Evolutionary conservation across 2,797 vertebrate genomes (phyloP).

Genomic region (Huso huso): DNA sequence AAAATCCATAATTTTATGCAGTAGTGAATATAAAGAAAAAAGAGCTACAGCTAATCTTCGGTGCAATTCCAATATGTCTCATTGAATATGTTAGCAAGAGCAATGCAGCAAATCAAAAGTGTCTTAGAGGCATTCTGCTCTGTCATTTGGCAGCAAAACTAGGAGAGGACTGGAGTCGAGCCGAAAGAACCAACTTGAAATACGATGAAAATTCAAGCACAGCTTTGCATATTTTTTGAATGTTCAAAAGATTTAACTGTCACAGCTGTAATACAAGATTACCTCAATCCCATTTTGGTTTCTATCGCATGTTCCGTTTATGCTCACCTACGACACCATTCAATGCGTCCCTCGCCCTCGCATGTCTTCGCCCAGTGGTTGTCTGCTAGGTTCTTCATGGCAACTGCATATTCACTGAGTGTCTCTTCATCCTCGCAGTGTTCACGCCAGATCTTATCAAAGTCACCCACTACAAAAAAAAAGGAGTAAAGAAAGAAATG

Average conservation of each 20-base stretch:
- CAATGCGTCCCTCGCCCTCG: constrained; percentile 93
- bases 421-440: constrained; percentile 95
- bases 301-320: neutral
- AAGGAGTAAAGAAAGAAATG: neutral
- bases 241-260: neutral
- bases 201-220: too few species aligned
- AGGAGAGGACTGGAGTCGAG: too few species aligned
- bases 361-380: constrained; percentile 91
- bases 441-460: constrained; percentile 97
- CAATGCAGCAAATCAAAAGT: too few species aligned
- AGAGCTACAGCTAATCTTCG: too few species aligned
- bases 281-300: neutral
- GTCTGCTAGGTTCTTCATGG: constrained; percentile 97
- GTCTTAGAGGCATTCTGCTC: too few species aligned
- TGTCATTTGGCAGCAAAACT: too few species aligned
- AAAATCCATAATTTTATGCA: too few species aligned
- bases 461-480: constrained; percentile 79
- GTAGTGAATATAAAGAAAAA: too few species aligned
- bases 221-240: too few species aligned
- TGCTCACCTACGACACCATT: constrained; percentile 93
- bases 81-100: too few species aligned
- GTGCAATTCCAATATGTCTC: too few species aligned
- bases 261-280: neutral
- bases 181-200: too few species aligned
- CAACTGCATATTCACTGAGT: constrained; percentile 90